Base-by-base conservation (phyloP, 2,888 invertebrate species). In the Amphipyra berbera region DNA sequence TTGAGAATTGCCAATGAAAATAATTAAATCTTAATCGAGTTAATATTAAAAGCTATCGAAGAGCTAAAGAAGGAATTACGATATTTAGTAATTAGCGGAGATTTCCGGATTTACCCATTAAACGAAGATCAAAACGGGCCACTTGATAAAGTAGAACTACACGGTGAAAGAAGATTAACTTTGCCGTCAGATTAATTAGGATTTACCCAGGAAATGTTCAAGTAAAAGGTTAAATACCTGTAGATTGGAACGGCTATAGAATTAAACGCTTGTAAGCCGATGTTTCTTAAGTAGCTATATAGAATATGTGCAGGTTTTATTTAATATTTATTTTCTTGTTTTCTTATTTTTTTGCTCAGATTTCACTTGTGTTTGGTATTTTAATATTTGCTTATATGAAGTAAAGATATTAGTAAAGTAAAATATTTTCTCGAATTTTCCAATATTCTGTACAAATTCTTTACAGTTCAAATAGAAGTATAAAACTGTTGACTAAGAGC, bases 181-280 rank as follows among this genome's bases (percentile, higher is more conserved):
- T 62, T 30, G 5, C 14, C 13, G 13, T 14, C 62, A 53, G 47
- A 71, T 76, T 60, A 71, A 72, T 64, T 54, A 71, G 35, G 42
- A 49, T 60, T 65, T 60, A 12, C n/a, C 15, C 9, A 14, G 7
- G 13, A 37, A 53, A 52, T 37, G 40, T 12, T 42, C 0, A 49
- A 53, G 15, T 53, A 68, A 56, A 50, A 50, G n/a, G 27, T 9
- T 47, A 13, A 10, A 37, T 46, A 41, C 27, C 30, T 30, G 7
- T 5, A 6, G 21, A 48, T 58, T 41, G 45, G 27, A 45, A 57
- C n/a, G 33, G 38, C 15, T 15, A 35, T 42, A n/a, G 30, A 1
- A 21, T 21, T 21, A 21, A 21, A 21, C 21, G 30, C 1, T 30
- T 6, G 6, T 2, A 30, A 30, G 6, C 30, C 6, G 30, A 30